Percentiles rank a stretch among this genome's conserved stretches.
Evolutionary conservation across 2,113 vertebrate species (phyloP).

Genomic region (Gracilinanus agilis): DNA sequence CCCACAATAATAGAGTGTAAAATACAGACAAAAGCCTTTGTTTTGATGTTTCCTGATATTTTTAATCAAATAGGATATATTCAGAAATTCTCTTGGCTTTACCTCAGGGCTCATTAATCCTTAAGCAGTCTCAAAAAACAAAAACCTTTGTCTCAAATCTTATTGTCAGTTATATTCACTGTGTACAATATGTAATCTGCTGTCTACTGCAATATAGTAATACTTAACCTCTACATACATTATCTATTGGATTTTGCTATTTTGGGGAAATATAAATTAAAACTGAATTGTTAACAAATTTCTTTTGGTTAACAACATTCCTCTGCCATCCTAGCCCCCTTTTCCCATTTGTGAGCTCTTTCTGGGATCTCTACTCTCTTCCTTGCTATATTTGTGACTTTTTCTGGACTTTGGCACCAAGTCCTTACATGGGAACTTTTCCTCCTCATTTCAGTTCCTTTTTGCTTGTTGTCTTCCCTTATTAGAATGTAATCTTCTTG

Average conservation of each 20-base stretch:
- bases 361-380: not conserved
- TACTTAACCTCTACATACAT: constrained; percentile 40
- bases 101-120: constrained; percentile 63
- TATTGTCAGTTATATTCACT: constrained; percentile 61
- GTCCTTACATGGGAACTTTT: not conserved
- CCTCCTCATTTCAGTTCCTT: not conserved
- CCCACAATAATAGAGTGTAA: constrained; percentile 45
- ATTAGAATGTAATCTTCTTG: not conserved
- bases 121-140: constrained; percentile 65
- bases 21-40: constrained; percentile 48
- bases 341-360: not conserved
- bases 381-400: not conserved
- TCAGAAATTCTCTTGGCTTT: constrained; percentile 64
- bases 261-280: constrained; percentile 75
- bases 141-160: constrained; percentile 65
- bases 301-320: not conserved
- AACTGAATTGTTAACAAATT: constrained; percentile 72
- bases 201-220: constrained; percentile 70
- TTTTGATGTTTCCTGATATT: constrained; percentile 63
- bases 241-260: constrained; percentile 67
- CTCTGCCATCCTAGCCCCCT: not conserved
- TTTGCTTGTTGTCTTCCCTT: not conserved
- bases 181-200: constrained; percentile 42
- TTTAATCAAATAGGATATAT: constrained; percentile 68
- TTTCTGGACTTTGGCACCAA: not conserved